Conservation (phyloP, 2,113 vertebrate species). For the Carlito syrichta region DNA sequence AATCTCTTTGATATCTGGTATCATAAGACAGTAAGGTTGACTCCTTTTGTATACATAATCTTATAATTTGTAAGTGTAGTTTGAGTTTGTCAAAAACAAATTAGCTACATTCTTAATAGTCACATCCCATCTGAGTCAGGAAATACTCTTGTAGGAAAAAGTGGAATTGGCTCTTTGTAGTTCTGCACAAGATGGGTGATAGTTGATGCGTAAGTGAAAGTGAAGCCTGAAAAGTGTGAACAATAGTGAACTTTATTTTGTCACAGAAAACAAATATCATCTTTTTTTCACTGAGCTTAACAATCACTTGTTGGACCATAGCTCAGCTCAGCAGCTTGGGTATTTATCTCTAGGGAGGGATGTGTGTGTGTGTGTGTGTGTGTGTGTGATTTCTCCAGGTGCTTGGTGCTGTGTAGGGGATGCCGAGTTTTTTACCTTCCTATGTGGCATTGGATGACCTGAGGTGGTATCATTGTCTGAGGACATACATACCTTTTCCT, state of each 20-base stretch:
- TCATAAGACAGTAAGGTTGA: fast-evolving
- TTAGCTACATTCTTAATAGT: not conserved
- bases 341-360: not conserved
- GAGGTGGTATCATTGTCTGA: not conserved
- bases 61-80: not conserved
- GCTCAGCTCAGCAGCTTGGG: not conserved
- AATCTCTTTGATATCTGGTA: fast-evolving
- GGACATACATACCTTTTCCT: fast-evolving
- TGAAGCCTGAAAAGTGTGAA: not conserved
- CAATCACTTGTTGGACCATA: not conserved
- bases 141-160: not conserved
- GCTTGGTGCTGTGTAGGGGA: not conserved
- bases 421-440: not conserved
- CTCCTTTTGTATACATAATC: fast-evolving
- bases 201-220: not conserved
- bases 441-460: not conserved
- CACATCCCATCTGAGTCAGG: fast-evolving
- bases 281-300: not conserved
- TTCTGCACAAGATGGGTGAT: fast-evolving
- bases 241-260: not conserved
- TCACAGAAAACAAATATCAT: not conserved
- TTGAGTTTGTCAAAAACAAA: not conserved
- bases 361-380: not conserved
- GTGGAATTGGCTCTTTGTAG: not conserved
- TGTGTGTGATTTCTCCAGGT: not conserved